Evolutionary conservation across 2,888 invertebrate species (phyloP), one percentile per base, ranked within the genome.

Genomic region (Rhingia campestris): DNA sequence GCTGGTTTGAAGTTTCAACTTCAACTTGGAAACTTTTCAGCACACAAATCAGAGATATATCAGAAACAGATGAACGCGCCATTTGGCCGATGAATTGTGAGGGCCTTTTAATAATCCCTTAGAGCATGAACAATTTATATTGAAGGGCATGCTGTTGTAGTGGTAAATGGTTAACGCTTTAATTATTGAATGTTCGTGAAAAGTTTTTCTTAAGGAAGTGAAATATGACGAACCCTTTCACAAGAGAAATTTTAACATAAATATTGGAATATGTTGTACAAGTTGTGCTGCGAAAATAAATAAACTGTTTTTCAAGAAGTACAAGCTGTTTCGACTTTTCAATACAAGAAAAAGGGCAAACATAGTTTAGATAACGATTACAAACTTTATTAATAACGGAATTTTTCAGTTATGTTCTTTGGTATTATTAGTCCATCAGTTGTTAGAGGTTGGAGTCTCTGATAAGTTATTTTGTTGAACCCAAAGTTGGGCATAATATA

Each of bases 181-280:
- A 49, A 49, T 49, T 49, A 32, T 4, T 49, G 22, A 49, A 49
- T 49, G 22, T 7, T 35, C 5, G n/a, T 53, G 33, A 12, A 35
- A 54, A 54, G 54, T 35, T 54, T 54, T 6, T 1, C 12, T 35
- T 7, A 49, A 49, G 22, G 4, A 6, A 4, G 22, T 12, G 6
- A 12, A 49, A 53, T 33, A 53, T 54, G 35, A 12, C 54, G 35
- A 54, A 54, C 54, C 54, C 54, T 54, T 35, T 54, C 35, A 35
- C 54, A 33, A 4, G 49, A 49, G 30, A 22, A 22, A 47, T 47
- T 47, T 47, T 47, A 47, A 49, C 49, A 49, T 49, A 49, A 49
- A 49, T 49, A 49, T 49, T 49, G 9, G 5, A 7, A 32, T 32
- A 49, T 5, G 10, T 10, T 30, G 22, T 14, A 49, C 49, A 49